Base-by-base conservation (phyloP, 2,113 vertebrate species). In the Rhegmatorhina hoffmannsi region DNA sequence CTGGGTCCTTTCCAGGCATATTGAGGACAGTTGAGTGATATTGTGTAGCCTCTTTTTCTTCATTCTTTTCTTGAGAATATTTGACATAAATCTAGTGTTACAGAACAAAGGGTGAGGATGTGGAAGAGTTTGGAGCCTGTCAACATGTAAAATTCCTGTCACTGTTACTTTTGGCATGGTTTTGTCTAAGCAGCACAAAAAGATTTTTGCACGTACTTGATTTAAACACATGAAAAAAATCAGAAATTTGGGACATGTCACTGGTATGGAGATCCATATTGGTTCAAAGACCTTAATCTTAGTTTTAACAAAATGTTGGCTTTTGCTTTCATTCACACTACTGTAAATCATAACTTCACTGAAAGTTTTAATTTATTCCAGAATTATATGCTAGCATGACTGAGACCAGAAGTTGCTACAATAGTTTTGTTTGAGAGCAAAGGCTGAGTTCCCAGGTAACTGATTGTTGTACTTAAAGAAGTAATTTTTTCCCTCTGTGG, bases 341-440 rank as follows among this genome's bases (percentile, higher is more conserved):
- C 11, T 69, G 33, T 87, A 66, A 92, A 47, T 87, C 13, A 40
- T 64, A 72, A 66, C 7, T 26, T 23, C 0, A 6, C 13, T 53
- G 74, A 58, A 89, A 87, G 49, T 44, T 2, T 33, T 60, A 44
- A 59, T 82, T 73, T 83, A 43, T 64, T 85, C 62, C 62, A 91
- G 81, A 29, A 34, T 60, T 63, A 26, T 56, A 34, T 0, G 0
- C 7, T 72, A 25, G 23, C 1, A 1, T 64, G 63, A 46, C 25
- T n/a, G 60, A 79, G 36, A 87, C 46, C 8, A 73, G 36, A 66
- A 92, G 62, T 50, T 74, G 19, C 43, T 83, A 72, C 13, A 3
- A 64, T 46, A 40, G 8, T 34, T 82, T 58, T 66, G 33, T 46
- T 14, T 9, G 40, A 76, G 64, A 84, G 13, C 36, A 52, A 72